Evolutionary conservation across 1,140 invertebrate species (phyloP).

Genomic region (Bradynema listronoti): DNA sequence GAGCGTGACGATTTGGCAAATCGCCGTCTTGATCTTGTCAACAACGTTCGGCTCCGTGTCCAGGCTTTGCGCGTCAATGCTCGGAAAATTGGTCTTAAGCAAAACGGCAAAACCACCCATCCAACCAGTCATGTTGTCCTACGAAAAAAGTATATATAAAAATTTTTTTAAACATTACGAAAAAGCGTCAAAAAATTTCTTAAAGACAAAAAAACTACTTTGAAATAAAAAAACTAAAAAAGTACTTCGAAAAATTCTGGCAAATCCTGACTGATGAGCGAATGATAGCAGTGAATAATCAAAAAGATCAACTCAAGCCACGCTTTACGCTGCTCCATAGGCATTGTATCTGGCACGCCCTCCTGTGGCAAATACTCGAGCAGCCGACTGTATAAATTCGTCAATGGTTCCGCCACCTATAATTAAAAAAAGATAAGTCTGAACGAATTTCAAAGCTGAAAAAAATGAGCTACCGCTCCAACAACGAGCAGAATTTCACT

Average conservation of each 20-base stretch:
- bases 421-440: slow-evolving; percentile 7
- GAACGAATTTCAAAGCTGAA: not conserved
- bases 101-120: slow-evolving; percentile 37
- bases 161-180: not conserved
- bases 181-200: not conserved
- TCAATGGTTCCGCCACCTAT: slow-evolving; percentile 24
- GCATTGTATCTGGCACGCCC: slow-evolving; percentile 14
- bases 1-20: slow-evolving; percentile 85
- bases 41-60: slow-evolving; percentile 77
- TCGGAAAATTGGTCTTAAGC: slow-evolving; percentile 28
- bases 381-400: slow-evolving; percentile 26
- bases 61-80: slow-evolving; percentile 58
- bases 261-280: slow-evolving; percentile 39
- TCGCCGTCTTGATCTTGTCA: slow-evolving; percentile 75
- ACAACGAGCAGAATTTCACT: slow-evolving; percentile 34
- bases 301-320: slow-evolving; percentile 34
- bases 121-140: slow-evolving; percentile 38
- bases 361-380: slow-evolving; percentile 20
- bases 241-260: slow-evolving; percentile 41
- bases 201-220: not conserved
- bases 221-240: slow-evolving; percentile 11
- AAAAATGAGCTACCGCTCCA: slow-evolving; percentile 11
- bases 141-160: slow-evolving; percentile 13
- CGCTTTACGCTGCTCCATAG: slow-evolving; percentile 3
- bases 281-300: slow-evolving; percentile 29